Evolutionary conservation across 35 echinoderm and acorn worm genomes (phyloP).

Genomic region (Amphiura filiformis): DNA sequence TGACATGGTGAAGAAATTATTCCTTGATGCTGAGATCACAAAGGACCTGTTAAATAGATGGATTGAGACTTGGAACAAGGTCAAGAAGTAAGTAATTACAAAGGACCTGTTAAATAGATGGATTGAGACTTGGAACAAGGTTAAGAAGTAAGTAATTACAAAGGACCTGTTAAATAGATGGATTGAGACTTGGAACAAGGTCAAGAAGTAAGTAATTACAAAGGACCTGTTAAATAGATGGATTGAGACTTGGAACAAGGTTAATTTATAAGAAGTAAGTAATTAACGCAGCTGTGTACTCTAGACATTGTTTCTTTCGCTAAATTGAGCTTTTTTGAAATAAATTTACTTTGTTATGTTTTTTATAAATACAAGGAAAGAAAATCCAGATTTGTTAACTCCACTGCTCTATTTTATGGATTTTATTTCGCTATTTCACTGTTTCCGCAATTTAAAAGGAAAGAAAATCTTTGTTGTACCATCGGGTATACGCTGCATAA

Average conservation of each 20-base stretch:
- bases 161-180: neutral
- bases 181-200: neutral
- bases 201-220: constrained; percentile 12
- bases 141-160: constrained; percentile 12
- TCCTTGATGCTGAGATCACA: constrained; percentile 54
- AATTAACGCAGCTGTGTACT: too few species aligned
- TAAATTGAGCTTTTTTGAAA: too few species aligned
- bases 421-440: too few species aligned
- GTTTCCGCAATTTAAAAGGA: too few species aligned
- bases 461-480: too few species aligned
- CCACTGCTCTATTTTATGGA: too few species aligned
- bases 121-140: neutral
- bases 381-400: too few species aligned
- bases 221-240: neutral
- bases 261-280: neutral
- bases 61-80: neutral
- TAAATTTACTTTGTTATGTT: too few species aligned
- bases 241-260: neutral
- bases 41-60: neutral
- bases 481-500: too few species aligned
- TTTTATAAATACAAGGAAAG: too few species aligned
- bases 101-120: neutral
- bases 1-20: constrained; percentile 52
- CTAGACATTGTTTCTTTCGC: too few species aligned
- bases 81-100: constrained; percentile 12